Conservation (phyloP, 2,797 vertebrate species). For the Megaceryle alcyon region DNA sequence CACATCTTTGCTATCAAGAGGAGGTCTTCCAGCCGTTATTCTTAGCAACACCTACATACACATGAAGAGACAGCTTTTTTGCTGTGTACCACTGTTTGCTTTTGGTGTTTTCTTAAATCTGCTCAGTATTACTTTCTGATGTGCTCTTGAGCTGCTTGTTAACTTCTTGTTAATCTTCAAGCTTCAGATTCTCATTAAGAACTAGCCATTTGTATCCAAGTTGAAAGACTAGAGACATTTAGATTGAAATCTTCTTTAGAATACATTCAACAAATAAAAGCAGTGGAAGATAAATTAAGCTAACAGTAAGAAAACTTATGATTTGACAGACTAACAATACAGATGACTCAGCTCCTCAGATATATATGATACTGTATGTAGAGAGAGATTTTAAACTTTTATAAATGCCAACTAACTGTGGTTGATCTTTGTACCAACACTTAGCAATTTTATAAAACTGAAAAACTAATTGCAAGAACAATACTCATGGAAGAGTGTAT, state of each 20-base stretch:
- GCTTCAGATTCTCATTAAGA: background rate
- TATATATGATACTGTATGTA: background rate
- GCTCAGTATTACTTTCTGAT: background rate
- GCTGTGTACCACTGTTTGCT: background rate
- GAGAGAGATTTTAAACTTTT: background rate
- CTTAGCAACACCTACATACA: background rate
- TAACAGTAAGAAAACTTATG: background rate
- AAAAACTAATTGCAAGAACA: background rate
- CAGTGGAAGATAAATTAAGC: background rate
- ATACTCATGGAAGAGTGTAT: background rate
- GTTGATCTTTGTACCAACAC: background rate
- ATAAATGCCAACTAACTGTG: background rate
- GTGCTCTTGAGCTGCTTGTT: background rate
- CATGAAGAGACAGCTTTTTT: background rate
- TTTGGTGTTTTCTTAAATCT: background rate
- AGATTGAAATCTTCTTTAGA: background rate
- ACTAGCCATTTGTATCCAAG: background rate
- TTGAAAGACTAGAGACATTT: background rate
- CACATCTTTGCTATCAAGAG: background rate
- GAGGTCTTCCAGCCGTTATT: background rate
- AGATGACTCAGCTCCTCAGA: background rate
- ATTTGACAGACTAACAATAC: background rate
- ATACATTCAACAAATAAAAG: background rate
- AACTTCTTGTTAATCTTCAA: background rate
- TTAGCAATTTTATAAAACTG: background rate